These are phyloP conservation scores for Brachionus asplanchnoidis DNA, from an alignment of 1,140 invertebrate species.

Conservation along the genomic window DNA sequence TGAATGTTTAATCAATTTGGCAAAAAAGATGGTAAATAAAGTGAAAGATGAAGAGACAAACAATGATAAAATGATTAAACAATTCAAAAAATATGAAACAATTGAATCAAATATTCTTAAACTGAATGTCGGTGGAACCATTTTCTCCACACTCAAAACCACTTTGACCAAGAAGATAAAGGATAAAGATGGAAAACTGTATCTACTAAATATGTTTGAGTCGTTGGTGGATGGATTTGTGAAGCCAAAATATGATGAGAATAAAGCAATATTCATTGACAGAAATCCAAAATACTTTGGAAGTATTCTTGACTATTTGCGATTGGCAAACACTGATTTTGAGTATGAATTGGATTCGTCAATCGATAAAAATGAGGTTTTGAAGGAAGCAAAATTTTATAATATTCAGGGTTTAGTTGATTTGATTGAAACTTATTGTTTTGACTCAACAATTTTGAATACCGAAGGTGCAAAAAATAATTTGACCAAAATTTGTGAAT, in stretches of 20 bases:
- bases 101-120: not conserved
- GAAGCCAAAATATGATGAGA: not conserved
- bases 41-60: not conserved
- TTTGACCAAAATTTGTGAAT: not conserved
- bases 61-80: not conserved
- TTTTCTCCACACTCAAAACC: not conserved
- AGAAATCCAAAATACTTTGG: not conserved
- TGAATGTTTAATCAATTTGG: not conserved
- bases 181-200: not conserved
- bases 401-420: slow-evolving; percentile 20
- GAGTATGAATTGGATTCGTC: not conserved
- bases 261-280: slow-evolving; percentile 23
- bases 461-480: not conserved
- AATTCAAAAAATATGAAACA: slow-evolving; percentile 11
- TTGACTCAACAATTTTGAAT: not conserved
- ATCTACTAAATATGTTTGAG: not conserved
- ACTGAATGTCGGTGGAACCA: not conserved
- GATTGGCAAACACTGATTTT: not conserved
- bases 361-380: not conserved
- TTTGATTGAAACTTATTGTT: not conserved
- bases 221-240: not conserved
- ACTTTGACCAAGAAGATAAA: not conserved
- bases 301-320: slow-evolving; percentile 10
- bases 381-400: slow-evolving; percentile 15
- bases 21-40: not conserved